Percentiles rank a stretch among this genome's conserved stretches.
Conservation (phyloP, 2,888 invertebrate species). For the Drosophila austrosaltans region DNA sequence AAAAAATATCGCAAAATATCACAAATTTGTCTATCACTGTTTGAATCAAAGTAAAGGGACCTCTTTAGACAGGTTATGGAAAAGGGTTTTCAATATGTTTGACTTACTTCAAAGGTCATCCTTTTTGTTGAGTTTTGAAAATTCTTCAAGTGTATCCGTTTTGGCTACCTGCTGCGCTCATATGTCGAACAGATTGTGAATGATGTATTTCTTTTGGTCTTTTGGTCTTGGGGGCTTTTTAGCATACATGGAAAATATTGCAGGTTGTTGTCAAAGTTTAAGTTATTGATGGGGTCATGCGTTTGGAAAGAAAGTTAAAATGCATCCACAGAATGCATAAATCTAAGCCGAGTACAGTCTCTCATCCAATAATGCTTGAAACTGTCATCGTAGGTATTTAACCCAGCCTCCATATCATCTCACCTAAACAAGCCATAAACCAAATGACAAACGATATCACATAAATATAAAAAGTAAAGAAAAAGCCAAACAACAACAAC, state of each 20-base stretch:
- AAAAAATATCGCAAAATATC: too few species aligned
- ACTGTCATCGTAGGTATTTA: slow-evolving; percentile 13
- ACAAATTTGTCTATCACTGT: too few species aligned
- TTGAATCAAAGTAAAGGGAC: too few species aligned
- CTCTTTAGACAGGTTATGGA: too few species aligned
- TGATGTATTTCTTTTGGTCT: slow-evolving; percentile 63
- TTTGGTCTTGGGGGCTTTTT: slow-evolving; percentile 51
- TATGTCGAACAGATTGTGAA: slow-evolving; percentile 65
- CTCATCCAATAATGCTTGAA: slow-evolving; percentile 2
- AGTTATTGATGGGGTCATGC: slow-evolving; percentile 46
- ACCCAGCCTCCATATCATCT: slow-evolving; percentile 33
- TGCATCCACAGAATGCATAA: slow-evolving; percentile 22
- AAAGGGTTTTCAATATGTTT: too few species aligned
- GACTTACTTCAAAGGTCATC: too few species aligned
- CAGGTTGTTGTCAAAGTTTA: slow-evolving; percentile 50
- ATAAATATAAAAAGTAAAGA: slow-evolving; percentile 59
- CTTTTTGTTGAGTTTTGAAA: not conserved
- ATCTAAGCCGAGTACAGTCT: slow-evolving; percentile 5
- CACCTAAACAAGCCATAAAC: slow-evolving; percentile 72
- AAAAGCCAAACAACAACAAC: not conserved
- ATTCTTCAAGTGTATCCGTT: not conserved
- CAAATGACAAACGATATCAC: slow-evolving; percentile 75
- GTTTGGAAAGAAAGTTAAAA: slow-evolving; percentile 24
- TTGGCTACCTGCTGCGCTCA: slow-evolving; percentile 65
- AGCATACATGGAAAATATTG: slow-evolving; percentile 55